Conservation (phyloP, 2,797 vertebrate genomes). For the Oryzias sinensis region DNA sequence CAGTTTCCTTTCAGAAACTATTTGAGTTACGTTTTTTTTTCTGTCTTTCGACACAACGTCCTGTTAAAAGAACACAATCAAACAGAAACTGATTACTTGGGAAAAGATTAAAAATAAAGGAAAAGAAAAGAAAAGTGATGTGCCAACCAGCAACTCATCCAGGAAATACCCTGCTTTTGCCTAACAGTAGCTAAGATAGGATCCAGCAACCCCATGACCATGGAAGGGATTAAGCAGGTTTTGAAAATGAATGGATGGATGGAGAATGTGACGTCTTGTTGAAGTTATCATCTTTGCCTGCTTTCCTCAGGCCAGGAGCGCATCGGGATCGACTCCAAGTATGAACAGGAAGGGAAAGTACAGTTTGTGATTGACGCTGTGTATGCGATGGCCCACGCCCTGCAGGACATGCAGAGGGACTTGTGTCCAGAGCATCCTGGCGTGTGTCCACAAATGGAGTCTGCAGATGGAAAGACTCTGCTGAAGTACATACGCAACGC, state of each 20-base stretch:
- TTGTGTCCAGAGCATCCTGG: conserved; percentile 89
- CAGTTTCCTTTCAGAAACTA: too few species aligned
- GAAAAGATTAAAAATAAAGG: conserved; percentile 2
- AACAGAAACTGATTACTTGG: conserved; percentile 35
- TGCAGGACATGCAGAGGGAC: conserved; percentile 95
- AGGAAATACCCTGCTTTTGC: conserved; percentile 2
- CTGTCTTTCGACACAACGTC: conserved; percentile 33
- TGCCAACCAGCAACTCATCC: conserved; percentile 11
- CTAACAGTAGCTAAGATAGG: too few species aligned
- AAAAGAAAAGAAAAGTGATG: conserved; percentile 11
- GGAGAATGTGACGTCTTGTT: conserved; percentile 19
- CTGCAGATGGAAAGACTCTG: conserved; percentile 88
- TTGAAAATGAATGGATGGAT: too few species aligned
- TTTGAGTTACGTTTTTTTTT: conserved; percentile 18
- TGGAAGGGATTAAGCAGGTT: too few species aligned
- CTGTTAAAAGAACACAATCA: conserved; percentile 33
- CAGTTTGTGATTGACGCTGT: conserved; percentile 99
- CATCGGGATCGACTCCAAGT: conserved; percentile 92
- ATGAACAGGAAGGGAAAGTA: conserved; percentile 97
- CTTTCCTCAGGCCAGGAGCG: conserved; percentile 88
- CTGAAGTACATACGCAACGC: conserved; percentile 93
- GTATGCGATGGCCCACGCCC: conserved; percentile 95
- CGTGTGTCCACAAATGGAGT: conserved; percentile 91
- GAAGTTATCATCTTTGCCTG: conserved; percentile 15
- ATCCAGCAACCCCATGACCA: too few species aligned